A percentile compares a stretch with the other conserved stretches of the same genome.
Conservation (phyloP, 2,888 invertebrate genomes). For the Serripes groenlandicus region DNA sequence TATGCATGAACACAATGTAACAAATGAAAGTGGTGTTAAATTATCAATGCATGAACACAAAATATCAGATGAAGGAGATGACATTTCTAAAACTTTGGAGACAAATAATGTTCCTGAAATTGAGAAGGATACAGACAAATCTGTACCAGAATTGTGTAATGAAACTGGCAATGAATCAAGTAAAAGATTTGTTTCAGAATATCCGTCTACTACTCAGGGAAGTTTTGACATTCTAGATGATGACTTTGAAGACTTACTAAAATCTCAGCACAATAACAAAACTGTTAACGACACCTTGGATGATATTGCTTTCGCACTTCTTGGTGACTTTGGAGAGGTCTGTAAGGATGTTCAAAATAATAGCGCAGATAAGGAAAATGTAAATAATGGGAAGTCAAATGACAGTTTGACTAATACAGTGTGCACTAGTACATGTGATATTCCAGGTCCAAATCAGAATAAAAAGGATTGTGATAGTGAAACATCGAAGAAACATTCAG, state of each 20-base stretch:
- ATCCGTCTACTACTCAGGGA: too few relatives aligned
- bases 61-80: neutral
- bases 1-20: neutral
- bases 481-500: neutral
- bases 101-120: neutral
- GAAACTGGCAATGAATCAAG: too few relatives aligned
- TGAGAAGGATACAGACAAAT: neutral
- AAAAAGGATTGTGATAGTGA: neutral
- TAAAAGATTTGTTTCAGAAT: too few relatives aligned
- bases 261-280: conserved; percentile 23
- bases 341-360: neutral
- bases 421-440: too few relatives aligned
- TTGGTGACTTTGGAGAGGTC: neutral
- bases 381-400: too few relatives aligned
- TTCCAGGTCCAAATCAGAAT: too few relatives aligned
- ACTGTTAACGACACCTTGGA: neutral
- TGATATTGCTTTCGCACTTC: neutral
- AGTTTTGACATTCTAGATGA: conserved; percentile 60
- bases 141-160: neutral
- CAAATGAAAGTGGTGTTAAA: neutral
- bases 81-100: neutral
- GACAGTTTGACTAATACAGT: too few relatives aligned
- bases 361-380: neutral
- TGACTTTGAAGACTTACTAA: conserved; percentile 49
- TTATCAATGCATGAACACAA: neutral